Evolutionary conservation across 2,888 invertebrate species (phyloP), one percentile per base, ranked within the genome.

Genomic region (Patella pellucida): DNA sequence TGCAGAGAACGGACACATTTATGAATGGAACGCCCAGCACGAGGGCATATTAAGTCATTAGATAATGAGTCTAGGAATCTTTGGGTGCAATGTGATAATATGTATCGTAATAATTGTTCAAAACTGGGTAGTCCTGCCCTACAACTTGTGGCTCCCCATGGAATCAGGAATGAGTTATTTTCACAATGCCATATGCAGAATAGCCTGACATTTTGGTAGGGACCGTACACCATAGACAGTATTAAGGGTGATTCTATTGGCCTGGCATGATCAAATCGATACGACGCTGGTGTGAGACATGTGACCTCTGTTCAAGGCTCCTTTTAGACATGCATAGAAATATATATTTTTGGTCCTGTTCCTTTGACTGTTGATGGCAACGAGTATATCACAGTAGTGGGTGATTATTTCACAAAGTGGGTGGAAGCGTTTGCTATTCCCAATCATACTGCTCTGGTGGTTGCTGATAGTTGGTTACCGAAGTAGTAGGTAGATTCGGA

Each of bases 251-350:
- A 69, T 79, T 27, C n/a, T n/a, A n/a, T n/a, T n/a, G n/a, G n/a
- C n/a, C n/a, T n/a, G n/a, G n/a, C n/a, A n/a, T n/a, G n/a, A 68
- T 73, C 7, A 71, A 71, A 14, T 51, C 68, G 27, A 52, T 81
- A 4, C 75, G 72, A 72, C 52, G 56, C 23, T 81, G 78, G 82
- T 78, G 77, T 67, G 68, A 69, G 50, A 23, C 69, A 27, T 82
- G 80, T 76, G 77, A 78, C 51, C 16, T 76, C 4, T 82, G 82
- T 73, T 77, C 79, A 82, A 76, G 68, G 79, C 76, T n/a, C 76
- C 76, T 11, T 69, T 82, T 23, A 41, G 73, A 73, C 79, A n/a
- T 52, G 79, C 15, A 68, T 81, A 54, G 78, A 75, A 9, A 52
- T 79, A 23, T 78, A 81, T 54, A 78, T 81, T 68, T 23, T 80